phyloP scores from a whole-genome alignment of 2,797 vertebrate genomes.

The Coranthus polyacanthus region DNA sequence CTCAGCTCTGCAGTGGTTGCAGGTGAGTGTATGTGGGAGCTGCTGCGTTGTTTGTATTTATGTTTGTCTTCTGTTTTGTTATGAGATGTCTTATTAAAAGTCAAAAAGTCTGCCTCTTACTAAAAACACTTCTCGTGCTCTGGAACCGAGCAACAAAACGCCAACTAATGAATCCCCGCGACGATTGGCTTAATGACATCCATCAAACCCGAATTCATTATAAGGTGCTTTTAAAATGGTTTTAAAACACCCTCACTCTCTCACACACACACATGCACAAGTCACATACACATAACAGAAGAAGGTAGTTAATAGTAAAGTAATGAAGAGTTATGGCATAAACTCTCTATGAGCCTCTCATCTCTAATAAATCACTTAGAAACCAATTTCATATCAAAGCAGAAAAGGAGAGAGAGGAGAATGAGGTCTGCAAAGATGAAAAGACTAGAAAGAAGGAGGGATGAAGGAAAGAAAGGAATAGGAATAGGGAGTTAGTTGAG shows the following conservation, averaged over 20 bases:
- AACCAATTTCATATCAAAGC: constrained; percentile 61
- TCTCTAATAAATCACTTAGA: constrained; percentile 58
- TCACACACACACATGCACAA: constrained; percentile 28
- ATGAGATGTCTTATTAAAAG: constrained; percentile 30
- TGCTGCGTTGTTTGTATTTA: constrained; percentile 14
- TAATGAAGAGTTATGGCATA: constrained; percentile 67
- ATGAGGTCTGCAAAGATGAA: constrained; percentile 9
- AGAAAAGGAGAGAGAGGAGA: constrained; percentile 18
- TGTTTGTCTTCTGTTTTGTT: background rate
- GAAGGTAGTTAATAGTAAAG: constrained; percentile 55
- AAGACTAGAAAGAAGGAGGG: constrained; percentile 11
- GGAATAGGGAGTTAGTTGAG: background rate
- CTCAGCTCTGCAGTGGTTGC: constrained; percentile 16
- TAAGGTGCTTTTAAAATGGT: constrained; percentile 38
- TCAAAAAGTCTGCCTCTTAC: background rate
- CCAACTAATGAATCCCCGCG: constrained; percentile 30
- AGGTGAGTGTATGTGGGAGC: constrained; percentile 45
- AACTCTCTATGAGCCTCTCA: constrained; percentile 64
- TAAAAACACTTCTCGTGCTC: background rate
- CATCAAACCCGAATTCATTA: constrained; percentile 41
- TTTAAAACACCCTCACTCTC: constrained; percentile 14
- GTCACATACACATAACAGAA: constrained; percentile 38
- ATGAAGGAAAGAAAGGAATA: background rate
- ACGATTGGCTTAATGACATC: constrained; percentile 38
- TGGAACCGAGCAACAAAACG: constrained; percentile 7